Evolutionary conservation across 2,113 vertebrate genomes (phyloP).

Genomic region (Lucifuga dentata): DNA sequence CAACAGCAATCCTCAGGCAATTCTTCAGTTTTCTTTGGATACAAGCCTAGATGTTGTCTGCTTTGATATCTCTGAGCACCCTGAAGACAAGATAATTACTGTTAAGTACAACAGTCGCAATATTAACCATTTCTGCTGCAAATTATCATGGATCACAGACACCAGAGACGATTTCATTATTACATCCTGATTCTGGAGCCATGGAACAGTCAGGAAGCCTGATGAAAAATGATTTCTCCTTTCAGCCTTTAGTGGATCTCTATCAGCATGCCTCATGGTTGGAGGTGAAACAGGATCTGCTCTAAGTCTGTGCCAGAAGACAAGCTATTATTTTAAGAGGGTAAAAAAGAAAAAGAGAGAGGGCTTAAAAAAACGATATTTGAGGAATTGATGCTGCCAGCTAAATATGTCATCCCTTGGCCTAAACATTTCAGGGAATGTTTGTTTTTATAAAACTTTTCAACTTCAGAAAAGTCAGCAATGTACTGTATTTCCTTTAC

Average conservation of each 20-base stretch:
- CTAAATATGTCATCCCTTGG: slow-evolving; percentile 15
- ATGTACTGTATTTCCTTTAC: background rate
- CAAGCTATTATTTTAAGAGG: slow-evolving; percentile 29
- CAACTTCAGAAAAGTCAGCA: slow-evolving; percentile 4
- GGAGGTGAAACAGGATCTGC: slow-evolving; percentile 48
- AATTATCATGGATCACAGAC: slow-evolving; percentile 1
- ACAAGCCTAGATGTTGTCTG: slow-evolving; percentile 50
- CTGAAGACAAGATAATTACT: slow-evolving; percentile 66
- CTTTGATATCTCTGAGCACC: slow-evolving; percentile 25
- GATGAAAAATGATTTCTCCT: slow-evolving; percentile 65
- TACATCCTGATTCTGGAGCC: slow-evolving; percentile 10
- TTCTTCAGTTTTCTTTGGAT: slow-evolving; percentile 51
- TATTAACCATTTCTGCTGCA: slow-evolving; percentile 34
- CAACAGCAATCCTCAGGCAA: slow-evolving; percentile 42
- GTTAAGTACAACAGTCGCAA: slow-evolving; percentile 20
- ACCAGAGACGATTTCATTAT: too few relatives aligned
- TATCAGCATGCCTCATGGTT: slow-evolving; percentile 47
- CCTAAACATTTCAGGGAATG: background rate
- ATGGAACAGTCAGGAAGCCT: background rate
- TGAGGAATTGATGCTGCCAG: slow-evolving; percentile 50
- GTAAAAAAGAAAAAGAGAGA: slow-evolving; percentile 11
- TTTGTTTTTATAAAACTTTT: slow-evolving; percentile 51
- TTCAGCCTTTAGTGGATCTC: slow-evolving; percentile 12
- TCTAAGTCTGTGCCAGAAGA: slow-evolving; percentile 35
- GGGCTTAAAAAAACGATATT: slow-evolving; percentile 30